Percentiles rank a stretch among this genome's conserved stretches.
phyloP scores from a whole-genome alignment of 2,797 vertebrate species.

The Muscicapa striata region DNA sequence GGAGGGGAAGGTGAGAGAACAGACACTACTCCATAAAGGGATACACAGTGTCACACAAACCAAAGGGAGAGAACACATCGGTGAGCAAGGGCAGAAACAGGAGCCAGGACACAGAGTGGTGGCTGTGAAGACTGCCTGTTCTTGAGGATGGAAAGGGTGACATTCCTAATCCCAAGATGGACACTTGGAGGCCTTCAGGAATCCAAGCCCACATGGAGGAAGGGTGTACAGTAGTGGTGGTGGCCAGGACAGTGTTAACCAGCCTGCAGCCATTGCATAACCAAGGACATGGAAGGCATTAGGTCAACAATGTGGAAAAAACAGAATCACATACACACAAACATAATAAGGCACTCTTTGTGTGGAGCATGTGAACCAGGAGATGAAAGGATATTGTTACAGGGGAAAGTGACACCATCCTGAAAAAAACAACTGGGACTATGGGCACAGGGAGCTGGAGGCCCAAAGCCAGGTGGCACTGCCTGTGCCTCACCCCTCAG shows the following conservation, averaged over 20 bases:
- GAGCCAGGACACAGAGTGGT: neutral
- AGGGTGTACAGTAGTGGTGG: neutral
- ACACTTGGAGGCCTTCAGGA: neutral
- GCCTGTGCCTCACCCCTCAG: neutral
- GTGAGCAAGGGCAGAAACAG: neutral
- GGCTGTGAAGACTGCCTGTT: neutral
- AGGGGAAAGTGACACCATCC: conserved; percentile 66
- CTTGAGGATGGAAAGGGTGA: neutral
- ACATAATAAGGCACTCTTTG: conserved; percentile 77
- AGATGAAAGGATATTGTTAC: conserved; percentile 79
- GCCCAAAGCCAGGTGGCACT: neutral
- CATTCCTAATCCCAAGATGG: neutral
- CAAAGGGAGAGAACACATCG: neutral
- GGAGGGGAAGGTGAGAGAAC: conserved; percentile 8
- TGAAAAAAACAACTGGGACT: conserved; percentile 54
- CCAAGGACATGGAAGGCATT: conserved; percentile 68
- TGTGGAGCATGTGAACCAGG: conserved; percentile 51
- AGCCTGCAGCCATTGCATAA: conserved; percentile 61
- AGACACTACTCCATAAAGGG: neutral
- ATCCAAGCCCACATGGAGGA: neutral
- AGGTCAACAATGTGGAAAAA: conserved; percentile 69
- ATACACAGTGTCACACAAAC: neutral
- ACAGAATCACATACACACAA: conserved; percentile 68
- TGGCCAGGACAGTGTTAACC: conserved; percentile 58
- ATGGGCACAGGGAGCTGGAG: neutral